Percentiles rank a stretch among this genome's conserved stretches.
phyloP scores from a whole-genome alignment of 2,888 invertebrate species.

The Orthosia gracilis region DNA sequence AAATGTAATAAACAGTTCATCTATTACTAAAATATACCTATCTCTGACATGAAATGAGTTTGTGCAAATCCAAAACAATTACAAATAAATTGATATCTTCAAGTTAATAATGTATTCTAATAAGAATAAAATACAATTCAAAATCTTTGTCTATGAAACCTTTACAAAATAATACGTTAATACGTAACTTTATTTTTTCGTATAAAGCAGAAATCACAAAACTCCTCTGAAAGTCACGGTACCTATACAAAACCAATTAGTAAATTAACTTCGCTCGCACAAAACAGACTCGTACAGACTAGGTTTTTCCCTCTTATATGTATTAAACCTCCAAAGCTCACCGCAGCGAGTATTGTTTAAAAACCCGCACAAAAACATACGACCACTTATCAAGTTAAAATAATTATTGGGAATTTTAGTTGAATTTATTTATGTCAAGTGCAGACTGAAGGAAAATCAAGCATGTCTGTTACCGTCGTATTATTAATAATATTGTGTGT shows the following conservation, averaged over 20 bases:
- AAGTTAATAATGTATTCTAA: too few species aligned
- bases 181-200: not conserved
- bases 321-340: constrained; percentile 16
- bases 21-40: too few species aligned
- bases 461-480: constrained; percentile 32
- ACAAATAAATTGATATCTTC: too few species aligned
- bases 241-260: constrained; percentile 48
- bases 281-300: constrained; percentile 33
- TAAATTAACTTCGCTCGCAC: constrained; percentile 41
- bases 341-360: constrained; percentile 36
- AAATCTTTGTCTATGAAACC: not conserved
- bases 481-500: constrained; percentile 34
- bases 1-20: not conserved
- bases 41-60: not conserved
- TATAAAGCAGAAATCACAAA: constrained; percentile 26
- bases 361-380: constrained; percentile 46
- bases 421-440: constrained; percentile 58
- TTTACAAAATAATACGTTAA: constrained; percentile 10
- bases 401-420: constrained; percentile 43
- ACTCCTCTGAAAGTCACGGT: constrained; percentile 1
- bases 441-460: constrained; percentile 56
- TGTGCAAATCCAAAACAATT: not conserved
- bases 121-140: not conserved
- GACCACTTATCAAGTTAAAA: constrained; percentile 57
- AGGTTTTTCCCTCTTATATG: constrained; percentile 21